Conservation (phyloP, 2,113 vertebrate genomes). For the Meriones unguiculatus region DNA sequence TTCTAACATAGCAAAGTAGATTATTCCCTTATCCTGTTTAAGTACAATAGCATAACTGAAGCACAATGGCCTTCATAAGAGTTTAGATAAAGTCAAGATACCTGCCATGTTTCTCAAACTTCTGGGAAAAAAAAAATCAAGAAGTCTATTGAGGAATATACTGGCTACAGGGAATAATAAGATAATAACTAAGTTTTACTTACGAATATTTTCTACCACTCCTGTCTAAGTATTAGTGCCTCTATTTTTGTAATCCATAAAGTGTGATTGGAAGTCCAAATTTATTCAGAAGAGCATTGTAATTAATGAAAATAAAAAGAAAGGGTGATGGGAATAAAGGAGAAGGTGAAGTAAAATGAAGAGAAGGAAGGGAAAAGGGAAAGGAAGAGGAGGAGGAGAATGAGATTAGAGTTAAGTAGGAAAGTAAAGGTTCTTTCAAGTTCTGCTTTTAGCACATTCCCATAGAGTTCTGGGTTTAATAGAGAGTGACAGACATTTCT, state of each 20-base stretch:
- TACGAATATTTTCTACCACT: background rate
- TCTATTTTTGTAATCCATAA: constrained; percentile 3
- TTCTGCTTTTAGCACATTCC: background rate
- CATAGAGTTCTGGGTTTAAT: background rate
- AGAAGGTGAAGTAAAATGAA: background rate
- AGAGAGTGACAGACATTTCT: background rate
- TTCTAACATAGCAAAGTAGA: background rate
- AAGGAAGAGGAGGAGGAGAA: background rate
- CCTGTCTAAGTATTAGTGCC: background rate
- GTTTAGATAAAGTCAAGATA: background rate
- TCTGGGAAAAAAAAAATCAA: constrained; percentile 26
- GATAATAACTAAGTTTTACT: background rate
- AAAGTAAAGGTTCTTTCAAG: background rate
- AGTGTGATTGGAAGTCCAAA: background rate
- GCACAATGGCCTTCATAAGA: background rate
- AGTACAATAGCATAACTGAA: background rate
- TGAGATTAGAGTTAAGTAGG: background rate
- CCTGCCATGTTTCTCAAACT: background rate
- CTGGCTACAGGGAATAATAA: background rate
- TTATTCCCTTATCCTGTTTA: background rate
- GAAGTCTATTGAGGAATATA: background rate
- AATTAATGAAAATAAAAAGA: background rate
- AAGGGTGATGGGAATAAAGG: background rate
- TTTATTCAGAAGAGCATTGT: background rate
- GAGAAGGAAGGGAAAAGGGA: no score